Conservation (phyloP, 2,113 vertebrate species). For the Trogon surrucura region DNA sequence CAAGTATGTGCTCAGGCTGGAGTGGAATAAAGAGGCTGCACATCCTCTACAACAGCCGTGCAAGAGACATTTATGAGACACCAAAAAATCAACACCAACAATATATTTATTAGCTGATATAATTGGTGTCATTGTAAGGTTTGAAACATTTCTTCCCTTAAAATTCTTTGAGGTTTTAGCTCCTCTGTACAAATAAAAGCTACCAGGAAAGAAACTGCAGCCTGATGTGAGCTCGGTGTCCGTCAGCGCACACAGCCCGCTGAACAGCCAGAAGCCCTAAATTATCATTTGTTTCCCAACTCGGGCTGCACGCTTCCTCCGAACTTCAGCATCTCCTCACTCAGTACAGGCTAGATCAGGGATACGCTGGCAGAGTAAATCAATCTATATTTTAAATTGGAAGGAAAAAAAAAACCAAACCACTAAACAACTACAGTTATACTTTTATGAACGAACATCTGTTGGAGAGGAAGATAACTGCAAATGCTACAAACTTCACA, state of each 20-base stretch:
- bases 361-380: neutral
- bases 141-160: neutral
- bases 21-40: neutral
- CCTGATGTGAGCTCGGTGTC: neutral
- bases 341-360: neutral
- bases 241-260: neutral
- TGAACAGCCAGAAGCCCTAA: neutral
- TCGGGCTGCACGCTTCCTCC: neutral
- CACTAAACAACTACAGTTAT: neutral
- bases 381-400: neutral
- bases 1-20: neutral
- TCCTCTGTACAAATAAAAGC: neutral
- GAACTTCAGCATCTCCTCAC: neutral
- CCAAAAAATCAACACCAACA: constrained; percentile 2
- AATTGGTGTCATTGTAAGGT: neutral
- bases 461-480: neutral
- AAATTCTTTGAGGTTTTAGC: neutral
- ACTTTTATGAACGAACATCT: neutral
- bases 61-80: constrained; percentile 11
- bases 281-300: neutral
- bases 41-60: neutral
- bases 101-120: neutral
- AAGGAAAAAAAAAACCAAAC: neutral
- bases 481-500: neutral
- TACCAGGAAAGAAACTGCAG: neutral